phyloP scores from a whole-genome alignment of 2,888 invertebrate genomes.

The Lasioglossum calceatum region DNA sequence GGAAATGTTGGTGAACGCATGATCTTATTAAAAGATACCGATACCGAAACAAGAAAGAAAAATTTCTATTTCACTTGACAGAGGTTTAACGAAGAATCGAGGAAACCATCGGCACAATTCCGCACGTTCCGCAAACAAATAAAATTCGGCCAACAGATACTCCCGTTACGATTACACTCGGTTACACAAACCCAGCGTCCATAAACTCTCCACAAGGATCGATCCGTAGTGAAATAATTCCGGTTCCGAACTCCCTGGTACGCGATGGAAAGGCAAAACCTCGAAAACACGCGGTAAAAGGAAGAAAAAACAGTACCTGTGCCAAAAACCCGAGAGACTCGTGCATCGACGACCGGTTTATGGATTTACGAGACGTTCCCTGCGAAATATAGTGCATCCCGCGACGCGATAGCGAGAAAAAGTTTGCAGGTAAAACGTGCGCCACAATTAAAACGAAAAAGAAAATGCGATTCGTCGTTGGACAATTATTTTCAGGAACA shows the following conservation, averaged over 20 bases:
- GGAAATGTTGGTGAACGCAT: neutral
- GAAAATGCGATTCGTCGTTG: neutral
- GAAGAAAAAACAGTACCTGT: neutral
- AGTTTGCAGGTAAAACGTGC: neutral
- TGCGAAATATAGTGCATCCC: neutral
- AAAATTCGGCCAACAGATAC: neutral
- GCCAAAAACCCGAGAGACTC: neutral
- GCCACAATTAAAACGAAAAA: neutral
- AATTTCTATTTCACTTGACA: neutral
- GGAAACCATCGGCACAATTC: neutral
- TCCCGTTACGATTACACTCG: neutral
- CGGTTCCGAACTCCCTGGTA: neutral
- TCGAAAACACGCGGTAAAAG: neutral
- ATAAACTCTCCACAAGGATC: neutral
- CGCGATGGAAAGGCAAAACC: neutral
- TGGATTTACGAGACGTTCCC: neutral
- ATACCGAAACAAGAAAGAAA: neutral
- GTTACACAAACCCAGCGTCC: neutral
- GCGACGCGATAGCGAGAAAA: neutral
- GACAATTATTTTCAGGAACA: neutral
- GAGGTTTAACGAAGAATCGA: neutral
- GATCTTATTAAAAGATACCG: neutral
- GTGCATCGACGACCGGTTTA: constrained; percentile 11
- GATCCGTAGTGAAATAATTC: neutral
- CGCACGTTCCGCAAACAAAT: neutral